Percentiles rank a stretch among this genome's conserved stretches.
Evolutionary conservation across 2,113 vertebrate species (phyloP).

Genomic region (Typhlomys cinereus): DNA sequence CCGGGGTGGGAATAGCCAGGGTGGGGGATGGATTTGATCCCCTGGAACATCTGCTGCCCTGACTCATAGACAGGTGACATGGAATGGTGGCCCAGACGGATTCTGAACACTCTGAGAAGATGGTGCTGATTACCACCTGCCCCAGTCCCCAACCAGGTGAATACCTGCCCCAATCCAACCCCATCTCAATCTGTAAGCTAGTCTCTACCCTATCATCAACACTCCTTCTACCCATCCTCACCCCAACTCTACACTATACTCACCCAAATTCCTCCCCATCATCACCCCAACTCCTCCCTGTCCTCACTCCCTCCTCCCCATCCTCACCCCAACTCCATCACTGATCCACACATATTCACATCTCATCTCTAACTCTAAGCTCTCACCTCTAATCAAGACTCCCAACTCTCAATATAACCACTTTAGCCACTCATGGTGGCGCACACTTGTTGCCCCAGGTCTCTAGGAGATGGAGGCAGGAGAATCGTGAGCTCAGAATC

Average conservation of each 20-base stretch:
- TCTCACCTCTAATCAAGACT: background rate
- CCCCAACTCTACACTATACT: rapidly evolving
- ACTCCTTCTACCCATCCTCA: background rate
- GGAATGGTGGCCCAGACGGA: constrained; percentile 60
- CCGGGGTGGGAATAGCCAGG: constrained; percentile 42
- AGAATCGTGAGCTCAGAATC: background rate
- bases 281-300: background rate
- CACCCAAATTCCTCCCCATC: too few species aligned
- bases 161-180: rapidly evolving
- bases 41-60: constrained; percentile 43
- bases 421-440: background rate
- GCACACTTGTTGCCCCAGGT: background rate
- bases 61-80: background rate
- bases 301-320: background rate
- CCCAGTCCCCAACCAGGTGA: too few species aligned
- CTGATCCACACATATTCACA: too few species aligned
- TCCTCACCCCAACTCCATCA: background rate
- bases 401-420: too few species aligned
- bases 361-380: background rate
- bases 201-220: too few species aligned
- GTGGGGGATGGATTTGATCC: constrained; percentile 64
- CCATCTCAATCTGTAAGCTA: rapidly evolving
- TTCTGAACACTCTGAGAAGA: constrained; percentile 40
- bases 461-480: background rate
- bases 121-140: rapidly evolving